Base-by-base conservation (phyloP, 2,113 vertebrate genomes). In the Orientallactaga bullata region DNA sequence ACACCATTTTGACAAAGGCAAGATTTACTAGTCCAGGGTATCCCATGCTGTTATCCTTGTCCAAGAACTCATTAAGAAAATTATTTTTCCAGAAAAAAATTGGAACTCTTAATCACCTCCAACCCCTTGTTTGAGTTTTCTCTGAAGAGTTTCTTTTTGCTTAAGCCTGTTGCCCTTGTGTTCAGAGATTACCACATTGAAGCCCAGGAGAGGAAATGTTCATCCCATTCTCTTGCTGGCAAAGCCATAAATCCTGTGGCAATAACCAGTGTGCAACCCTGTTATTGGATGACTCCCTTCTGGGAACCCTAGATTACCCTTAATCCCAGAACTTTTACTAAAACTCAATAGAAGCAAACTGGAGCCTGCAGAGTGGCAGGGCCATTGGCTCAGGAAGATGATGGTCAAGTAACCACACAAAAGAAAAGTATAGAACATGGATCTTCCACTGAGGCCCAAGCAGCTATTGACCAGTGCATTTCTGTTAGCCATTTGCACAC, bases 1-100 rank as follows among this genome's bases (percentile, higher is more conserved):
- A 88, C 3, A 85, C 85, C 28, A 66, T 61, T 68, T 73, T 26
- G 37, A 68, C 26, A 60, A 92, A 95, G 84, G 26, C 16, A 90
- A 79, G 78, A 80, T 73, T 89, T 58, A 77, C n/a, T 55, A 20
- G 78, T 87, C 78, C 74, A 73, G 2, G 20, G 4, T 71, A 94
- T 21, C 24, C 28, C 37, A 21, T 42, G 32, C 23, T 61, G 15
- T 82, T 68, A 7, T 13, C 35, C 26, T 71, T 51, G 24, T 18
- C 55, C 60, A 85, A 39, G 39, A 13, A 78, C 63, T 69, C 83
- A 82, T 58, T 32, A 39, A 93, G 20, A 15, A 89, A 91, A 73
- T 66, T 60, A n/a, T 68, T 72, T 95, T 61, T 92, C 51, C 68
- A 87, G 66, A 11, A 87, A 11, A 87, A 82, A 39, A 13, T 3